These are phyloP conservation scores for Erynnis tages DNA, from an alignment of 2,888 invertebrate genomes.

Conservation along the genomic window DNA sequence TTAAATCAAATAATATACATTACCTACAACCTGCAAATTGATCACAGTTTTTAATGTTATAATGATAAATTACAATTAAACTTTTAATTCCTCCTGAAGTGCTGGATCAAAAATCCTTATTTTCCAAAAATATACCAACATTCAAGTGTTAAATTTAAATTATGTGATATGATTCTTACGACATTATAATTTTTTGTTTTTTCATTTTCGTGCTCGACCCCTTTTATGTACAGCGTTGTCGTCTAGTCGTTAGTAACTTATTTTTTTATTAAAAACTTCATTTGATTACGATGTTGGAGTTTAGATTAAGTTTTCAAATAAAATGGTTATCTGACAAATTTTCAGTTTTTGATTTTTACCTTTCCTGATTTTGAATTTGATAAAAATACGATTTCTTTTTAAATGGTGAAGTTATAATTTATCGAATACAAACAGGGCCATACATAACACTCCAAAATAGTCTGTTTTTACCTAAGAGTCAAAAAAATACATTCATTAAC, in stretches of 20 bases:
- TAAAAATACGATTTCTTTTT: too few relatives aligned
- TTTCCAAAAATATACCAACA: slow-evolving; percentile 36
- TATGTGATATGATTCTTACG: slow-evolving; percentile 48
- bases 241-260: slow-evolving; percentile 77
- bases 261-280: slow-evolving; percentile 51
- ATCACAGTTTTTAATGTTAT: too few relatives aligned
- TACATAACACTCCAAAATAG: too few relatives aligned
- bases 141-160: slow-evolving; percentile 36
- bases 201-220: slow-evolving; percentile 49
- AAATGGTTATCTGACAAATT: slow-evolving; percentile 58
- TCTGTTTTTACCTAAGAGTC: too few relatives aligned
- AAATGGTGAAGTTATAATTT: too few relatives aligned
- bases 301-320: slow-evolving; percentile 74
- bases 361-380: background rate
- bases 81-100: too few relatives aligned
- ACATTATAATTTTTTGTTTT: slow-evolving; percentile 37
- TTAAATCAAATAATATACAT: background rate
- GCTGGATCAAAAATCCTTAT: too few relatives aligned
- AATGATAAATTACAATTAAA: too few relatives aligned
- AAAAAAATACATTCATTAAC: too few relatives aligned
- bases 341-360: slow-evolving; percentile 36
- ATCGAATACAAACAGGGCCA: too few relatives aligned
- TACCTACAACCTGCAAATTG: too few relatives aligned
- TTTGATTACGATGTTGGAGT: slow-evolving; percentile 60
- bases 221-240: slow-evolving; percentile 56